These are phyloP conservation scores for Stegodyphus mimosarum DNA, from an alignment of 1,140 invertebrate genomes.

Conservation along the genomic window DNA sequence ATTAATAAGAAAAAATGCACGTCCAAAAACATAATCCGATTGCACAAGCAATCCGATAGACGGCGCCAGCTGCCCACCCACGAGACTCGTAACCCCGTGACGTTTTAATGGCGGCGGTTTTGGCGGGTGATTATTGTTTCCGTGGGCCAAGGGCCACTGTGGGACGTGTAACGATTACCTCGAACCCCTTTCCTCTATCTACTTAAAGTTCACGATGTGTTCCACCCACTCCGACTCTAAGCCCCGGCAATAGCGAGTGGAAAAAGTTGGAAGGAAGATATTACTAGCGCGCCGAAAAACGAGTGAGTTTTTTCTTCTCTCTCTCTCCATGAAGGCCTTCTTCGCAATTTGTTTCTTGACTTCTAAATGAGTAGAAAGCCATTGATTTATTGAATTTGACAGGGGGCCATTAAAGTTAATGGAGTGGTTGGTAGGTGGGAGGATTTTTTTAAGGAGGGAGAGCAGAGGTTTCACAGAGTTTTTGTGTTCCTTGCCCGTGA, in stretches of 20 bases:
- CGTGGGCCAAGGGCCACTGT: slow-evolving; percentile 45
- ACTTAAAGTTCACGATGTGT: slow-evolving; percentile 11
- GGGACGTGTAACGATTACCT: slow-evolving; percentile 59
- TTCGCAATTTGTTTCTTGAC: slow-evolving; percentile 55
- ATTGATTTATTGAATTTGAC: slow-evolving; percentile 60
- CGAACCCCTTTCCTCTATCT: slow-evolving; percentile 14
- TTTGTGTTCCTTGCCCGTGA: not conserved
- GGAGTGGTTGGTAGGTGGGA: slow-evolving; percentile 32
- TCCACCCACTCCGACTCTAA: not conserved
- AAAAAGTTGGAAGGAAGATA: slow-evolving; percentile 29
- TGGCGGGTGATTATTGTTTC: slow-evolving; percentile 60
- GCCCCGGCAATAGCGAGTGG: not conserved
- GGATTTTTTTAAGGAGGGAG: not conserved
- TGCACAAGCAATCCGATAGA: slow-evolving; percentile 2
- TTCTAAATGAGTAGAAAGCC: slow-evolving; percentile 48
- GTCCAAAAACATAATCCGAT: not conserved
- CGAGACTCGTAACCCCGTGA: slow-evolving; percentile 55
- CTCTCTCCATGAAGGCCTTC: not conserved
- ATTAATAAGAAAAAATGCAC: no score
- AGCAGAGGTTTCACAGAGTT: slow-evolving; percentile 3
- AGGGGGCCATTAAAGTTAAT: slow-evolving; percentile 59
- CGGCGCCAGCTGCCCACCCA: slow-evolving; percentile 38
- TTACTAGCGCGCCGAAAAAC: slow-evolving; percentile 10
- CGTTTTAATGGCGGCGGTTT: slow-evolving; percentile 59
- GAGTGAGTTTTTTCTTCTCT: not conserved